phyloP scores from a whole-genome alignment of 1,140 invertebrate species.

The Tyrophagus putrescentiae region DNA sequence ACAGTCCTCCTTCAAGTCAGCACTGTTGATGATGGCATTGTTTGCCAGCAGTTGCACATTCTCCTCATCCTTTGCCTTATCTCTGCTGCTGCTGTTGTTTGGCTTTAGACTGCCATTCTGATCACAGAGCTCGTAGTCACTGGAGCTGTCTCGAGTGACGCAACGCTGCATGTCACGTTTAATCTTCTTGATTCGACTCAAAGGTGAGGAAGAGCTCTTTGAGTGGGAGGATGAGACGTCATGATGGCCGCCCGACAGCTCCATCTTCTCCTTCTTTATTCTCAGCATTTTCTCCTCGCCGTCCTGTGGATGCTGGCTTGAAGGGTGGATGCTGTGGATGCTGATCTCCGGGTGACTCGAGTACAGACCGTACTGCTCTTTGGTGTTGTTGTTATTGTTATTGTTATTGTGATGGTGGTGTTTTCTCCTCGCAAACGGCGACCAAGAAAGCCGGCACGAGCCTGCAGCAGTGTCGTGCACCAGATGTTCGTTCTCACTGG shows the following conservation, averaged over 20 bases:
- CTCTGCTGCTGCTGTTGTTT: neutral
- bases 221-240: neutral
- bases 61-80: neutral
- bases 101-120: neutral
- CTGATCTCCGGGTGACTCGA: conserved; percentile 30
- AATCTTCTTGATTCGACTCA: neutral
- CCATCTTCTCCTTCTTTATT: too few relatives aligned
- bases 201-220: neutral
- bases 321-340: conserved; percentile 33
- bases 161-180: conserved; percentile 12
- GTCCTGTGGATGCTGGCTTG: conserved; percentile 31
- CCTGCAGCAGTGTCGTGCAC: neutral
- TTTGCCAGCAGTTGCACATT: neutral
- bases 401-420: neutral
- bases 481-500: neutral
- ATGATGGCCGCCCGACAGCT: too few relatives aligned
- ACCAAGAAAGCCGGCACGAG: neutral
- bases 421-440: conserved; percentile 2
- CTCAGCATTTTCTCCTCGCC: too few relatives aligned
- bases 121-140: neutral
- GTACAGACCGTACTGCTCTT: conserved; percentile 22
- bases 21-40: neutral
- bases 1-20: neutral
- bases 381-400: too few relatives aligned
- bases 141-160: neutral